Percentiles rank a stretch among this genome's conserved stretches.
Evolutionary conservation across 2,888 invertebrate genomes (phyloP).

Genomic region (Apamea anceps): DNA sequence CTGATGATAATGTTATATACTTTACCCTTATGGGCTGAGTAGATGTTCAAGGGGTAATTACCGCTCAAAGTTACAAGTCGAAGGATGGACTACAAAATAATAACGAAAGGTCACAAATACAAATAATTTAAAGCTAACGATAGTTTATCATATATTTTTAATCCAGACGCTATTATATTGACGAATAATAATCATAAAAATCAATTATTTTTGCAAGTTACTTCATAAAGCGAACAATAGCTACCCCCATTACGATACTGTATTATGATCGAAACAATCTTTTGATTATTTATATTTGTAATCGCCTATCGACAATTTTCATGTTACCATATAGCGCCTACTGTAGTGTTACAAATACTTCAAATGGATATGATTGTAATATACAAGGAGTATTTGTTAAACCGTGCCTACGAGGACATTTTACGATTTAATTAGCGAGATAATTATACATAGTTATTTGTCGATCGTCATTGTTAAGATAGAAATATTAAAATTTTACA

Average conservation of each 20-base stretch:
- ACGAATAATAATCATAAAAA: background rate
- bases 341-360: conserved; percentile 4
- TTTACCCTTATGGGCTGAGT: background rate
- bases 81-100: conserved; percentile 6
- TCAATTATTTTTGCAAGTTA: background rate
- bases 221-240: background rate
- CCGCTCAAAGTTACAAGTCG: conserved; percentile 4
- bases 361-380: background rate
- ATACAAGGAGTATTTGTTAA: conserved; percentile 9
- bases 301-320: conserved; percentile 19
- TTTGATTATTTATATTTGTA: conserved; percentile 13
- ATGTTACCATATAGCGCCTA: conserved; percentile 10
- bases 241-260: background rate
- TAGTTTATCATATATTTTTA: conserved; percentile 1
- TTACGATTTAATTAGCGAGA: conserved; percentile 35
- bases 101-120: conserved; percentile 17
- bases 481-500: conserved; percentile 41
- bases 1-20: conserved; percentile 7
- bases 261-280: background rate
- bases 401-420: conserved; percentile 25
- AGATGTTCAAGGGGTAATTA: conserved; percentile 2
- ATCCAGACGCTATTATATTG: background rate
- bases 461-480: conserved; percentile 68
- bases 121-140: background rate
- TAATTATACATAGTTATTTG: conserved; percentile 73